Conservation (phyloP, 2,113 vertebrate genomes). For the Nasalis larvatus region DNA sequence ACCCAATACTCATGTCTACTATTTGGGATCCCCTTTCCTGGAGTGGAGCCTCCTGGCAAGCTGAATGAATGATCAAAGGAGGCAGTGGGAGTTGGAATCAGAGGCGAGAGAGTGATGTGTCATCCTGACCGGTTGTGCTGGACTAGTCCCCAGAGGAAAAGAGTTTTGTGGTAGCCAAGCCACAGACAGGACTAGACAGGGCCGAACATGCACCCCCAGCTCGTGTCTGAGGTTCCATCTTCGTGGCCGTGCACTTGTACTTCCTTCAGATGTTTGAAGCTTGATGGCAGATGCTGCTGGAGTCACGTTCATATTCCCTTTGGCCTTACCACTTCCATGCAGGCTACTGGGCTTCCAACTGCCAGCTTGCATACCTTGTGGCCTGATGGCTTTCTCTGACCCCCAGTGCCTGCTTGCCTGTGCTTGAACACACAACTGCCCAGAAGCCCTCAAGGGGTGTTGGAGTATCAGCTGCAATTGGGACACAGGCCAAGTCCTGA, state of each 20-base stretch:
- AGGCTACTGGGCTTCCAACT: not conserved
- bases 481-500: not conserved
- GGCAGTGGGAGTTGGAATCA: not conserved
- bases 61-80: not conserved
- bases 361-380: not conserved
- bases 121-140: accelerated
- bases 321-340: not conserved
- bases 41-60: not conserved
- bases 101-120: not conserved
- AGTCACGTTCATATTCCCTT: too few species aligned
- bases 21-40: not conserved
- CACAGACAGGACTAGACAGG: not conserved
- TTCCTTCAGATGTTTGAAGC: not conserved
- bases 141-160: not conserved
- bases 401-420: too few species aligned
- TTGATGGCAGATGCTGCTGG: not conserved
- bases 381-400: not conserved
- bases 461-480: not conserved
- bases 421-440: not conserved
- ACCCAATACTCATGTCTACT: not conserved
- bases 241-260: not conserved
- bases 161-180: not conserved
- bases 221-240: not conserved
- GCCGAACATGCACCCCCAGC: accelerated
- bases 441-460: not conserved